Evolutionary conservation across 2,888 invertebrate species (phyloP), one percentile per base, ranked within the genome.

Genomic region (Amblyjoppa fuscipennis): DNA sequence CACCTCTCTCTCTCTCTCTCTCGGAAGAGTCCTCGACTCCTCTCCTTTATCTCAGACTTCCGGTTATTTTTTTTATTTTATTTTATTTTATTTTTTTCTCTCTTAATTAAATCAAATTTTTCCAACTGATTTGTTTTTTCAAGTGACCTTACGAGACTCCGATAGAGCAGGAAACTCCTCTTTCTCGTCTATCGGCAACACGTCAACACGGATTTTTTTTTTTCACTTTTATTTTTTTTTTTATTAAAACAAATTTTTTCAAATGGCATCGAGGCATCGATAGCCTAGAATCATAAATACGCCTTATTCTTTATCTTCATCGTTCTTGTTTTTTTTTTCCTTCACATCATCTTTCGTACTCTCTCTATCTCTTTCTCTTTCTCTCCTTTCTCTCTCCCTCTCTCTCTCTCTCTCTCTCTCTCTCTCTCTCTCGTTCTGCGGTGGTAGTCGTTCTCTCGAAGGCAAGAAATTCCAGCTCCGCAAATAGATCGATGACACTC

Each of bases 401-500:
- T 81, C 84, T 71, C 64, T 78, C 61, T 73, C 64, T 84, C 70
- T 68, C 53, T 81, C 85, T 71, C 70, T 85, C 85, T 86, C 81
- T 74, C 38, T 1, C 34, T 34, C 75, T 68, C 53, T 81, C 85
- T 71, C 73, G 85, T 84, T 86, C 82, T 73, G 28, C 51, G 68
- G 74, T 81, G 73, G 53, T 76, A 13, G 81, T 84, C 84, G 86
- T 85, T 89, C 89, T 76, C 83, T 84, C 89, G 90, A 89, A 91
- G 92, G 92, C 91, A 92, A 92, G 93, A 93, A 93, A 94, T 94
- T 93, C 94, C 93, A 91, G 90, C 90, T 92, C 92, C 89, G 90
- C 93, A 94, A 94, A 94, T 94, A 94, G 94, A 94, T 94, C 93
- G 93, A 94, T 94, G 93, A 94, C 93, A 94, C 93, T 93, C 92